These are phyloP conservation scores for Netelia virgata DNA, from an alignment of 2,888 invertebrate species.

Conservation along the genomic window DNA sequence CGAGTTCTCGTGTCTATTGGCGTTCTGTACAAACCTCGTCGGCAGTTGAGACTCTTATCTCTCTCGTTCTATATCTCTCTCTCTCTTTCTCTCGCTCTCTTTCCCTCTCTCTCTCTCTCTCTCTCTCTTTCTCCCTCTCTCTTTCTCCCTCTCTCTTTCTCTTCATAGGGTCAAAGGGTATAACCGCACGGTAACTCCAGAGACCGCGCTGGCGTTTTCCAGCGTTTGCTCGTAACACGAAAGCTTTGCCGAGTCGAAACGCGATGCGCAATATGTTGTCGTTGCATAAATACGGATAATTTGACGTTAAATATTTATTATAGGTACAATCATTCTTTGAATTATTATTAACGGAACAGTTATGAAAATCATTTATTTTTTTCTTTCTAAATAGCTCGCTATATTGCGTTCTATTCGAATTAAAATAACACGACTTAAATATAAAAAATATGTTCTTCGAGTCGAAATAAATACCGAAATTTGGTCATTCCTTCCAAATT, in stretches of 20 bases:
- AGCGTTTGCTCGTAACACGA: neutral
- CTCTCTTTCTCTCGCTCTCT: neutral
- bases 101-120: neutral
- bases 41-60: neutral
- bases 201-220: neutral
- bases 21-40: neutral
- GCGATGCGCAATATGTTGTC: neutral
- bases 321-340: neutral
- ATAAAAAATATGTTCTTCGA: no score
- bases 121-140: no score
- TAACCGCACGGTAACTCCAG: neutral
- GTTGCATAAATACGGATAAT: neutral
- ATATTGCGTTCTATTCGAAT: no score
- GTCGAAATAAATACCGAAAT: no score
- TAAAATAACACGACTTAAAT: no score
- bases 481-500: no score
- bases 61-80: no score
- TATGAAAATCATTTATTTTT: no score
- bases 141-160: neutral
- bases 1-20: neutral
- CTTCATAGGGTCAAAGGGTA: neutral
- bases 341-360: neutral
- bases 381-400: no score
- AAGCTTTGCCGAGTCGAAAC: neutral
- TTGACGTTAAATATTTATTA: neutral